These are phyloP conservation scores for Tachuris rubrigastra DNA, from an alignment of 2,113 vertebrate genomes.

Conservation along the genomic window DNA sequence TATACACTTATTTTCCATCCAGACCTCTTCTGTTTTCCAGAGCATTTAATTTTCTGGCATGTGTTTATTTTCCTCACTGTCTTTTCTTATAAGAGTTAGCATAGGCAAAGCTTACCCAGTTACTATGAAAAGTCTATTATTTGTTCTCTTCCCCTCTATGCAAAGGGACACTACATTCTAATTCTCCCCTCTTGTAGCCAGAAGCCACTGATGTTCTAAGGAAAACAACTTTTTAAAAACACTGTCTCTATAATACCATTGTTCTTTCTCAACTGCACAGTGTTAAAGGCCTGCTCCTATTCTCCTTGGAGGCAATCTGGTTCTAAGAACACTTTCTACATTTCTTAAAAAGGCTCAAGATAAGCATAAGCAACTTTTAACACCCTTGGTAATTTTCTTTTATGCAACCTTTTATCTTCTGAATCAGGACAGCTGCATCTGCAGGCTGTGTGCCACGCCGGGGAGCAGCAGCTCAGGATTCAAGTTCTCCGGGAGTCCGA, in stretches of 20 bases:
- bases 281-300: not conserved
- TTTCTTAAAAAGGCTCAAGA: not conserved
- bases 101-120: not conserved
- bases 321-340: not conserved
- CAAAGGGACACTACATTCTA: not conserved
- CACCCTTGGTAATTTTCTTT: not conserved
- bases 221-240: not conserved
- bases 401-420: not conserved
- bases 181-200: not conserved
- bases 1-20: constrained; percentile 21
- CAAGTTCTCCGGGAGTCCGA: constrained; percentile 60
- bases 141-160: not conserved
- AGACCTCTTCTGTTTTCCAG: constrained; percentile 5
- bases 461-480: constrained; percentile 61
- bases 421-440: constrained; percentile 81
- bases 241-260: not conserved
- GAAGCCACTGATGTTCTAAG: not conserved
- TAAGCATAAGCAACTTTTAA: not conserved
- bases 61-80: not conserved
- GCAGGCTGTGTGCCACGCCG: constrained; percentile 80
- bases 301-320: not conserved
- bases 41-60: not conserved
- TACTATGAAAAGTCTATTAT: constrained; percentile 15
- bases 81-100: not conserved
- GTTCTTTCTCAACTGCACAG: not conserved